Evolutionary conservation across 2,888 invertebrate species (phyloP).

Genomic region (Drosophila koepferae): DNA sequence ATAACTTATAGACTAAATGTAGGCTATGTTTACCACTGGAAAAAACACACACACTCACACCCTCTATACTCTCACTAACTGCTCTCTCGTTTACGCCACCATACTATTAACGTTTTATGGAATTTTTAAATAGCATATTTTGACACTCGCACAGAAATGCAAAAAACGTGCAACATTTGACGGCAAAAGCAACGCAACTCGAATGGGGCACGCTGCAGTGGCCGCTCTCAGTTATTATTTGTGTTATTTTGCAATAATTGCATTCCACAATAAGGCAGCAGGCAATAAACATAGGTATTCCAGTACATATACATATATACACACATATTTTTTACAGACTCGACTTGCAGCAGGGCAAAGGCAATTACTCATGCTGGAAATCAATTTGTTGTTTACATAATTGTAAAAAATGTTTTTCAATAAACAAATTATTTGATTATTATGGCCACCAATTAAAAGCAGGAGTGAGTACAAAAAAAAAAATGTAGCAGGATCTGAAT

Average conservation of each 20-base stretch:
- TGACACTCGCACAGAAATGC: conserved; percentile 77
- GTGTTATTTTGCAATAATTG: conserved; percentile 73
- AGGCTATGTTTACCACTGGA: conserved; percentile 31
- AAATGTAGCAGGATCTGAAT: conserved; percentile 21
- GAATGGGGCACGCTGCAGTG: background rate
- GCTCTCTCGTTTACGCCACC: conserved; percentile 3
- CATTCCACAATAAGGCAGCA: conserved; percentile 53
- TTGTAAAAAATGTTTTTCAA: conserved; percentile 84
- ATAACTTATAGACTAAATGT: conserved; percentile 24
- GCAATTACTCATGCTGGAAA: conserved; percentile 83
- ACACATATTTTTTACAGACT: conserved; percentile 10
- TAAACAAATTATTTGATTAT: conserved; percentile 85
- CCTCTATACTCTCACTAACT: background rate
- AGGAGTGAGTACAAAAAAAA: conserved; percentile 49
- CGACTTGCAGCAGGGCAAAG: conserved; percentile 1
- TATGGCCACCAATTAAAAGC: conserved; percentile 82
- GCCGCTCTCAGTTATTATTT: conserved; percentile 42
- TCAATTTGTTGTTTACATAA: conserved; percentile 84
- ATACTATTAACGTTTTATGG: conserved; percentile 39
- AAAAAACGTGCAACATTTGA: conserved; percentile 79
- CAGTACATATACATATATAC: background rate
- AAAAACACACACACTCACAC: background rate
- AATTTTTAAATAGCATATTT: conserved; percentile 82
- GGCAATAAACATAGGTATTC: conserved; percentile 22
- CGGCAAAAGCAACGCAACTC: conserved; percentile 55